phyloP scores from a whole-genome alignment of 1,140 invertebrate genomes.

The Micrasema minimum region DNA sequence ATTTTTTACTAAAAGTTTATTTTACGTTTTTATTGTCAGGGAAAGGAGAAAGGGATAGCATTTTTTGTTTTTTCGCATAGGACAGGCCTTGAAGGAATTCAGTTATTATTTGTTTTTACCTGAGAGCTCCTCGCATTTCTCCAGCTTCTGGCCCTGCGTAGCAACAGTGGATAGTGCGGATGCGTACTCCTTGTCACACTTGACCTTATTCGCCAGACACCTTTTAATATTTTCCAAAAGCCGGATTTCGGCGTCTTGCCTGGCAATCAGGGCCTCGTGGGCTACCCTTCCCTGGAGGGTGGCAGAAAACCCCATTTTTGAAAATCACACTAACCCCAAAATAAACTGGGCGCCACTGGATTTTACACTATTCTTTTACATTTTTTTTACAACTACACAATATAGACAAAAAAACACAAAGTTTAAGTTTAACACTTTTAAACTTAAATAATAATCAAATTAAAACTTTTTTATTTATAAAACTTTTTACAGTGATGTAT shows the following conservation, averaged over 20 bases:
- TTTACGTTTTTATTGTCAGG: too few relatives aligned
- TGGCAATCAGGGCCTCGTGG: conserved; percentile 85
- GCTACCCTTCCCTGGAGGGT: conserved; percentile 82
- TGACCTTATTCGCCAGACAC: conserved; percentile 85
- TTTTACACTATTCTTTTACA: conserved; percentile 13
- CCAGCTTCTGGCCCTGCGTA: conserved; percentile 84
- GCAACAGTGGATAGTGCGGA: conserved; percentile 81
- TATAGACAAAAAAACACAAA: background rate
- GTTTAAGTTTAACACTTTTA: too few relatives aligned
- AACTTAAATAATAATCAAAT: background rate
- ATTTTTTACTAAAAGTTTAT: too few relatives aligned
- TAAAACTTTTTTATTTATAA: conserved; percentile 3
- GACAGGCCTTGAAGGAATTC: too few relatives aligned
- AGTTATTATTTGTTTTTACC: conserved; percentile 63
- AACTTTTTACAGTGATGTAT: conserved; percentile 1
- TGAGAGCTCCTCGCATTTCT: conserved; percentile 80
- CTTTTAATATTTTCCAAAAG: conserved; percentile 90
- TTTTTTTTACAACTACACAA: conserved; percentile 28
- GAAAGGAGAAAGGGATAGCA: too few relatives aligned
- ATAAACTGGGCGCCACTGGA: background rate
- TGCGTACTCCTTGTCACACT: conserved; percentile 91
- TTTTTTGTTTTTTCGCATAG: too few relatives aligned
- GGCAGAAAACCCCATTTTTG: conserved; percentile 82
- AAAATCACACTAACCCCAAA: conserved; percentile 9
- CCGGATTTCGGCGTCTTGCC: conserved; percentile 91